Conservation (phyloP, 2,113 vertebrate genomes). For the Heteronetta atricapilla region DNA sequence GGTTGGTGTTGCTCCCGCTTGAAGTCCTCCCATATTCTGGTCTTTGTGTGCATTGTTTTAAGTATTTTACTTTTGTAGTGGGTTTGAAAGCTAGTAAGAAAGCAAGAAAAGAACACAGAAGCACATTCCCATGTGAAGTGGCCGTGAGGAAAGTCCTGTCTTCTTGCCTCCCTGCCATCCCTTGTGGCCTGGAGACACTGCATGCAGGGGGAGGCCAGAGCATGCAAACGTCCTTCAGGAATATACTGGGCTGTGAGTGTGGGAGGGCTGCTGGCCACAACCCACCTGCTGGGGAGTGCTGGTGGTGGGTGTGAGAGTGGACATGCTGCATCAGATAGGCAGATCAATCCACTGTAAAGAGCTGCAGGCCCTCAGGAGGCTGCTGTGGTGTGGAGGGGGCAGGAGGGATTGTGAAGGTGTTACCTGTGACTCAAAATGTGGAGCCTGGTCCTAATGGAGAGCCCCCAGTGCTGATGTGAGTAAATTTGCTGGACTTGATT, state of each 20-base stretch:
- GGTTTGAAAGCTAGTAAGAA: background rate
- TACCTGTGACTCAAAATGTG: background rate
- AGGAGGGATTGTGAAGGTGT: background rate
- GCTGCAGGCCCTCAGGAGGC: background rate
- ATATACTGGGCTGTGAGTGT: background rate
- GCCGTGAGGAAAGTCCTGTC: background rate
- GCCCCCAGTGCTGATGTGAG: background rate
- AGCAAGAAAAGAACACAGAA: no score
- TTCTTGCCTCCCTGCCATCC: accelerated
- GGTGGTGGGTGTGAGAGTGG: background rate
- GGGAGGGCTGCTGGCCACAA: background rate
- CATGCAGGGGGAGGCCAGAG: background rate
- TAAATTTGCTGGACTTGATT: background rate
- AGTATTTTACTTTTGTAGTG: background rate
- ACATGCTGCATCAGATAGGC: background rate
- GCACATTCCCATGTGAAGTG: background rate
- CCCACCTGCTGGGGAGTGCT: background rate
- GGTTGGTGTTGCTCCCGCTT: background rate
- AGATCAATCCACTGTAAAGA: background rate
- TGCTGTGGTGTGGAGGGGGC: background rate
- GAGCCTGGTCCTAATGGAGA: background rate
- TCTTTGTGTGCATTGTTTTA: background rate
- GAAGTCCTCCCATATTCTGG: background rate
- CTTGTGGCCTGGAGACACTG: background rate
- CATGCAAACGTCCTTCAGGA: background rate